Evolutionary conservation across 2,888 invertebrate genomes (phyloP).

Genomic region (Zygogramma bicolorata): DNA sequence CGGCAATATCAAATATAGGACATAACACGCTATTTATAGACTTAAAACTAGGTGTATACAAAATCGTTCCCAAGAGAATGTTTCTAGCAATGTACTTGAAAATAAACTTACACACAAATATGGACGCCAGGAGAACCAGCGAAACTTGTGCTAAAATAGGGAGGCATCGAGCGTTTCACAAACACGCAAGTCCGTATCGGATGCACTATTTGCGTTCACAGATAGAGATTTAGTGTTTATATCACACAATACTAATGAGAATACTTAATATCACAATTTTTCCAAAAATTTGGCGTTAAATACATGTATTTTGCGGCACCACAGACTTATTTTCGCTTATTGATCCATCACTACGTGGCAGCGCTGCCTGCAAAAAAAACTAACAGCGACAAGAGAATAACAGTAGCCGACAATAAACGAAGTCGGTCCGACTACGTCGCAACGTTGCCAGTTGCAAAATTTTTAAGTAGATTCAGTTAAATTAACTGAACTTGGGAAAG

Average conservation of each 20-base stretch:
- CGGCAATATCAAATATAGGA: conserved; percentile 6
- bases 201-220: conserved; percentile 53
- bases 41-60: background rate
- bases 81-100: conserved; percentile 1
- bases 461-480: too few relatives aligned
- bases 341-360: conserved; percentile 66
- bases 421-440: background rate
- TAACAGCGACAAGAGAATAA: conserved; percentile 32
- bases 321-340: conserved; percentile 61
- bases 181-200: conserved; percentile 61
- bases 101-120: conserved; percentile 62
- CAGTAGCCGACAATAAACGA: background rate
- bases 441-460: too few relatives aligned
- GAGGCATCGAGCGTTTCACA: conserved; percentile 59
- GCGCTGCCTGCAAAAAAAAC: conserved; percentile 55
- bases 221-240: conserved; percentile 56
- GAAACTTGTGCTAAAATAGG: conserved; percentile 55
- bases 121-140: conserved; percentile 64
- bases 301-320: conserved; percentile 63
- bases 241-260: conserved; percentile 63
- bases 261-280: conserved; percentile 67
- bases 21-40: conserved; percentile 1
- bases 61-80: background rate
- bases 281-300: conserved; percentile 67
- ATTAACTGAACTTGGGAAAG: too few relatives aligned